Percentiles rank a stretch among this genome's conserved stretches.
phyloP scores from a whole-genome alignment of 2,888 invertebrate genomes.

The Drosophila fulvimacula region DNA sequence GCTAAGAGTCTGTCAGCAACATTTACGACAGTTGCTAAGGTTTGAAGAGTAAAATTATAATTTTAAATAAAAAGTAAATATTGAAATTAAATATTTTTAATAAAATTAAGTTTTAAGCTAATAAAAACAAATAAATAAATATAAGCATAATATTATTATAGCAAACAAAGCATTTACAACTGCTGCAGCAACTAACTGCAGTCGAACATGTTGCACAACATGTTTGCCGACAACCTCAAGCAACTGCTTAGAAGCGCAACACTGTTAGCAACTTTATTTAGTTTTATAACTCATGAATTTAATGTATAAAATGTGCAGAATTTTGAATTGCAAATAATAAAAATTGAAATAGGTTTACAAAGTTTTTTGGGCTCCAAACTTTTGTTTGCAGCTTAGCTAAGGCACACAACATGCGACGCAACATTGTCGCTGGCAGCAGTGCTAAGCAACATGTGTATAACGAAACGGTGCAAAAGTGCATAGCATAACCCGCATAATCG shows the following conservation, averaged over 20 bases:
- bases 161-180: too few relatives aligned
- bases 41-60: too few relatives aligned
- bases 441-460: neutral
- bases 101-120: neutral
- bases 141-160: too few relatives aligned
- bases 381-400: neutral
- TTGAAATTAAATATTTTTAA: neutral
- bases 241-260: neutral
- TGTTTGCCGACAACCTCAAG: neutral
- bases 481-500: neutral
- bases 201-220: constrained; percentile 4
- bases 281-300: neutral
- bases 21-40: neutral
- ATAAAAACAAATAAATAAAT: too few relatives aligned
- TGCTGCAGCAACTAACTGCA: neutral
- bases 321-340: neutral
- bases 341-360: neutral
- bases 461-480: neutral
- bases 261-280: neutral
- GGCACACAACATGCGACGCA: neutral
- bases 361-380: neutral
- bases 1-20: neutral
- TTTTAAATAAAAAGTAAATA: neutral
- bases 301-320: neutral
- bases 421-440: neutral